phyloP scores from a whole-genome alignment of 2,888 invertebrate species.

The Aspidiotus rigidus region DNA sequence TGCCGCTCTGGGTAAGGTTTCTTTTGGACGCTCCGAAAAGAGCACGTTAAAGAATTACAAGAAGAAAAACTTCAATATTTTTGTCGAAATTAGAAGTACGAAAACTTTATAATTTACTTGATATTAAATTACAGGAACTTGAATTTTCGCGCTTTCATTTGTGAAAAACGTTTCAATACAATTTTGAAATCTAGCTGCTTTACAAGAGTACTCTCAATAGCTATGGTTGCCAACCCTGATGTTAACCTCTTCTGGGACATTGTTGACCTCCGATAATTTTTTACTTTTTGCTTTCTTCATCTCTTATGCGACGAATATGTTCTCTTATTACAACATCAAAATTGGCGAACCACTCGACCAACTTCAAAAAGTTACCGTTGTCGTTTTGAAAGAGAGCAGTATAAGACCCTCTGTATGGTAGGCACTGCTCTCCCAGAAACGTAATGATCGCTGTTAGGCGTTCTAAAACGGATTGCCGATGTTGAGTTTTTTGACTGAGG shows the following conservation, averaged over 20 bases:
- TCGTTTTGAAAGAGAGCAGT: slow-evolving; percentile 10
- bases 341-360: background rate
- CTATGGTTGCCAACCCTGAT: slow-evolving; percentile 13
- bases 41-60: no score
- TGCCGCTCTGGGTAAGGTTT: no score
- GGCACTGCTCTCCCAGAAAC: slow-evolving; percentile 21
- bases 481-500: slow-evolving; percentile 7
- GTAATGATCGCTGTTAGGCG: slow-evolving; percentile 12
- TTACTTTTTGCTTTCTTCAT: slow-evolving; percentile 6
- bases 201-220: slow-evolving; percentile 20
- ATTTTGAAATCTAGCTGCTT: slow-evolving; percentile 5
- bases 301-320: slow-evolving; percentile 9
- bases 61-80: no score
- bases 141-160: slow-evolving; percentile 7
- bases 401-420: slow-evolving; percentile 10
- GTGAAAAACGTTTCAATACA: slow-evolving; percentile 3
- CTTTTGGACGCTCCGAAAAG: no score
- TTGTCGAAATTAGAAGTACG: no score
- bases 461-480: slow-evolving; percentile 20
- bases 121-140: slow-evolving; percentile 1
- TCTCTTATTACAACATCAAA: slow-evolving; percentile 17
- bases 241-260: slow-evolving; percentile 8
- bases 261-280: slow-evolving; percentile 10
- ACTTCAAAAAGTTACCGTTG: slow-evolving; percentile 23
- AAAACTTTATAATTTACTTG: background rate